Base-by-base conservation (phyloP, 2,797 vertebrate genomes). In the Tauraco hartlaubi region DNA sequence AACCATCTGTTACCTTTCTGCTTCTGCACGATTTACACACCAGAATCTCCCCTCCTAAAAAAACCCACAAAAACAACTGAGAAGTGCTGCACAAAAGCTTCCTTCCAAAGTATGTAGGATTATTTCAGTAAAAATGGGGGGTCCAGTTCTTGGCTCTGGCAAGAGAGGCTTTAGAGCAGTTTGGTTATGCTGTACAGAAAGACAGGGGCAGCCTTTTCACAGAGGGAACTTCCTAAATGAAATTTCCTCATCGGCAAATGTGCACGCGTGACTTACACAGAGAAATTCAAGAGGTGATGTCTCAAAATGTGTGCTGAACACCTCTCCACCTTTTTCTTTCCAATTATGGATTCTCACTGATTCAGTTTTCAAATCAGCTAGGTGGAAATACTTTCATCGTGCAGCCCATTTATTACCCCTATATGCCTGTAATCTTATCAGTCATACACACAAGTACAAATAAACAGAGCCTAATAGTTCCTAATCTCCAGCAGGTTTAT, bases 1-100 rank as follows among this genome's bases (percentile, higher is more conserved):
- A 92, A 19, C 83, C 66, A 76, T 84, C 67, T 92, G 83, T 84
- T 92, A 86, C 71, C 54, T 90, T 80, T 61, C 54, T 88, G 39
- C 35, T 86, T 85, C 80, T 69, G 68, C 18, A 6, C 19, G 6
- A 48, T 63, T 86, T 73, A 52, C 20, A 26, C 74, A 83, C 37
- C 59, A 69, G 51, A 75, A 80, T 85, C 14, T 68, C 31, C 29
- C 9, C 20, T 49, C 15, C 11, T 6, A 3, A 11, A 48, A 15
- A 67, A 44, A 14, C 12, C 39, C 12, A 35, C 41, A 19, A 7
- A 16, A 17, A 8, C 8, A 18, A 4, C 37, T 63, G 37, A 23
- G 25, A 51, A 62, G 12, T 35, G 13, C 59, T 59, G 20, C 37
- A 8, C 14, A 48, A 69, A 67, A 79, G 5, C 52, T 81, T 71